Conservation (phyloP, 2,113 vertebrate genomes). For the Miniopterus natalensis region DNA sequence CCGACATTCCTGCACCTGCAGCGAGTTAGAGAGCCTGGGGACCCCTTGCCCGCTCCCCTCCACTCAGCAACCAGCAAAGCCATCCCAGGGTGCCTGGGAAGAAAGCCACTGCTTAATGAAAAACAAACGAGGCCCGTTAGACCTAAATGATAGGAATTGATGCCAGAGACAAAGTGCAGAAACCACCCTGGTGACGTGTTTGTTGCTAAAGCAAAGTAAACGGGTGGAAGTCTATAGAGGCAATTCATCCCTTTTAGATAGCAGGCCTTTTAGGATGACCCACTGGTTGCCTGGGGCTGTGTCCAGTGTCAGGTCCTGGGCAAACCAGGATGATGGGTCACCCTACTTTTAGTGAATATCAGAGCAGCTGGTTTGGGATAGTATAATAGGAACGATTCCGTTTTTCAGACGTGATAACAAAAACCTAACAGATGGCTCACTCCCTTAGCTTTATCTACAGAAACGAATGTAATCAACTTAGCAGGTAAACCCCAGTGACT, state of each 20-base stretch:
- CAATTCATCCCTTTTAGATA: not conserved
- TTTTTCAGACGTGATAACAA: not conserved
- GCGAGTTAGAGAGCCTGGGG: not conserved
- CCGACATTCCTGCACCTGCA: not conserved
- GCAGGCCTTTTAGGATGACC: not conserved
- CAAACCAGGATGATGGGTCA: not conserved
- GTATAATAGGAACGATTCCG: not conserved
- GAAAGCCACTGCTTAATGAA: constrained; percentile 61
- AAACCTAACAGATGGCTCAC: not conserved
- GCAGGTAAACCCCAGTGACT: not conserved
- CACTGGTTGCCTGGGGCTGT: not conserved
- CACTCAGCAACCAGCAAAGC: not conserved
- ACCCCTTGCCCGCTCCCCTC: not conserved
- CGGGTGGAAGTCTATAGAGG: not conserved
- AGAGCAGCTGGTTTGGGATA: not conserved
- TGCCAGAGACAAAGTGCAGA: constrained; percentile 40
- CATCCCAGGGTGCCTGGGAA: constrained; percentile 52
- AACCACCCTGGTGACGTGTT: not conserved
- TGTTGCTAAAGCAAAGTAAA: constrained; percentile 27
- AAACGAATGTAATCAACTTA: not conserved
- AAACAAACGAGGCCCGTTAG: not conserved
- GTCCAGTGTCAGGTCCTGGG: not conserved
- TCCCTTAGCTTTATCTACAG: not conserved
- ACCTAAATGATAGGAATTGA: not conserved
- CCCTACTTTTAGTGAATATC: not conserved